Conservation (phyloP, 2,797 vertebrate species). For the Hyperoplus lanceolatus region DNA sequence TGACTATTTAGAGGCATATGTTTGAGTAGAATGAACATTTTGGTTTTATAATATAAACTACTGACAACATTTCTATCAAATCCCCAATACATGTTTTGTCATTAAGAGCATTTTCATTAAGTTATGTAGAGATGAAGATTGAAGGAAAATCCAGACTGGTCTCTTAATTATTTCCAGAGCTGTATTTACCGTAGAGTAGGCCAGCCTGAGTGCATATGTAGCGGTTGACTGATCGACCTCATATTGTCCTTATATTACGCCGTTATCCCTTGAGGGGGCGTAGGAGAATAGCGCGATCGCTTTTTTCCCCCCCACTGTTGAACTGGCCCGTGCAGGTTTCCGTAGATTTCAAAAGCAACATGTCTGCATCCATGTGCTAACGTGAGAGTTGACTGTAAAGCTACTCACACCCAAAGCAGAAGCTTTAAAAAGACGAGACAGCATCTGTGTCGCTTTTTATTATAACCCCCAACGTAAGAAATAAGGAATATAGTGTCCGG, state of each 20-base stretch:
- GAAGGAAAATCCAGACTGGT: too few relatives aligned
- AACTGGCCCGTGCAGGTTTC: constrained; percentile 38
- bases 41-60: too few relatives aligned
- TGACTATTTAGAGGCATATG: too few relatives aligned
- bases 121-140: too few relatives aligned
- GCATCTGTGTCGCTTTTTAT: rapidly evolving
- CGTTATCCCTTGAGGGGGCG: constrained; percentile 11
- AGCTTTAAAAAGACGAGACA: neutral
- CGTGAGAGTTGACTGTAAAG: constrained; percentile 28
- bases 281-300: neutral
- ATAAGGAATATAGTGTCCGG: neutral
- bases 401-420: rapidly evolving
- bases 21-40: too few relatives aligned
- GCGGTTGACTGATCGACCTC: constrained; percentile 45
- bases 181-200: constrained; percentile 35
- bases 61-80: too few relatives aligned
- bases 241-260: constrained; percentile 67
- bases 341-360: constrained; percentile 67
- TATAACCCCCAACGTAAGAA: rapidly evolving
- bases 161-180: too few relatives aligned
- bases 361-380: constrained; percentile 68
- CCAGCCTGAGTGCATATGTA: constrained; percentile 21
- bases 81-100: too few relatives aligned
- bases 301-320: neutral
- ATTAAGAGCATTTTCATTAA: too few relatives aligned